Base-by-base conservation (phyloP, 1,140 invertebrate genomes). In the Thrips palmi region DNA sequence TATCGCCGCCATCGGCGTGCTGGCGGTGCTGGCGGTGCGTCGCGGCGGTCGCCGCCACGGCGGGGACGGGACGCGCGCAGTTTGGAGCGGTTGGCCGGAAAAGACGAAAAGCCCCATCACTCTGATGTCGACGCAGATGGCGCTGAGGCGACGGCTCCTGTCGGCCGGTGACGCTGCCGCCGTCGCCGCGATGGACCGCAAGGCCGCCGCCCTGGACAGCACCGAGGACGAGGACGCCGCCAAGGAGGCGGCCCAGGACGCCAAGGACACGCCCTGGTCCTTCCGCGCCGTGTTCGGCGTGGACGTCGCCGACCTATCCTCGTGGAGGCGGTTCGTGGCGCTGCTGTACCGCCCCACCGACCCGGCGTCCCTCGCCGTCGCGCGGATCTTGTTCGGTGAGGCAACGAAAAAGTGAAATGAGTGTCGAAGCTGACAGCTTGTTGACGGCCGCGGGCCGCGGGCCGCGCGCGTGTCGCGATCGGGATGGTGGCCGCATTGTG, bases 381-480 rank as follows among this genome's bases (percentile, higher is more conserved):
- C 71, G 11, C 66, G 83, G 37, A 69, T 80, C 44, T 53, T 81
- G 1, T 87, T 79, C 55, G 82, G 80, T 84, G 60, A 71, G 60
- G 46, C 22, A 32, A 23, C 27, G 52, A 44, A 53, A 45, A 57
- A n/a, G n/a, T n/a, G n/a, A n/a, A n/a, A n/a, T n/a, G 46, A 43
- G 17, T 2, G 12, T 8, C 11, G 15, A 25, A 2, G 29, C 12
- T 14, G 30, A 27, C 25, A 37, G 27, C 36, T 27, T 37, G 36
- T 43, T n/a, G n/a, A n/a, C n/a, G n/a, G n/a, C n/a, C n/a, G n/a
- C n/a, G n/a, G n/a, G n/a, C n/a, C n/a, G n/a, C n/a, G n/a, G n/a
- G 20, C 29, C 42, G 39, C 44, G 43, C 44, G 41, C 33, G 39
- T 45, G 42, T 38, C 45, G 47, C 39, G 33, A 33, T 32, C 40